Evolutionary conservation across 2,888 invertebrate genomes (phyloP), one percentile per base, ranked within the genome.

Genomic region (Acrobasis suavella): DNA sequence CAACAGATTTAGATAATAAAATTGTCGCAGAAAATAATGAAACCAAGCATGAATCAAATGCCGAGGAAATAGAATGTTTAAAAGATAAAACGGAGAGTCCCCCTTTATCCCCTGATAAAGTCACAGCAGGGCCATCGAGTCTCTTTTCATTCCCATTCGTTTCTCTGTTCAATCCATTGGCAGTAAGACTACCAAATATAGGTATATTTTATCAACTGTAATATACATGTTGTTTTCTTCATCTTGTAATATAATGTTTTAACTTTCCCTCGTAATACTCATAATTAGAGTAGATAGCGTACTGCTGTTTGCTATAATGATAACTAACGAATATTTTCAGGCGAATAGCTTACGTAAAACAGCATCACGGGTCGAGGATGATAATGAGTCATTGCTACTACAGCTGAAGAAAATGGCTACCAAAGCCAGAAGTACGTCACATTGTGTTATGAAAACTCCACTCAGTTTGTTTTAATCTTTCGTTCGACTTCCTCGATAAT

Each of bases 381-480:
- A 99, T 94, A 98, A 98, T 94, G 98, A 99, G 91, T 97, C 97
- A 76, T 94, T 98, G 91, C 96, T 97, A 91, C 95, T 97, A 93
- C 98, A 98, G 94, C 95, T 98, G 93, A 97, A 98, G 95, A 98
- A 98, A 95, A 96, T 98, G 96, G 97, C 97, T 93, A 95, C 95
- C 89, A 95, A 96, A 92, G 95, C 96, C 93, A 94, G 95, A 95
- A 95, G 95, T 96, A 95, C 92, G 95, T 94, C 86, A 80, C 80
- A 82, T 81, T 84, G 76, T 84, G 75, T 85, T 86, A 82, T 87
- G 81, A 77, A 79, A 81, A 82, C 80, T 81, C 78, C 75, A 77
- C 73, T 81, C 81, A 80, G 80, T 86, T 86, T 85, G 80, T 83
- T 72, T 79, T 70, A 46, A 78, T 73, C 67, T 75, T 75, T 67